Percentiles rank a stretch among this genome's conserved stretches.
Evolutionary conservation across 2,888 invertebrate genomes (phyloP).

Genomic region (Lasioglossum leucozonium): DNA sequence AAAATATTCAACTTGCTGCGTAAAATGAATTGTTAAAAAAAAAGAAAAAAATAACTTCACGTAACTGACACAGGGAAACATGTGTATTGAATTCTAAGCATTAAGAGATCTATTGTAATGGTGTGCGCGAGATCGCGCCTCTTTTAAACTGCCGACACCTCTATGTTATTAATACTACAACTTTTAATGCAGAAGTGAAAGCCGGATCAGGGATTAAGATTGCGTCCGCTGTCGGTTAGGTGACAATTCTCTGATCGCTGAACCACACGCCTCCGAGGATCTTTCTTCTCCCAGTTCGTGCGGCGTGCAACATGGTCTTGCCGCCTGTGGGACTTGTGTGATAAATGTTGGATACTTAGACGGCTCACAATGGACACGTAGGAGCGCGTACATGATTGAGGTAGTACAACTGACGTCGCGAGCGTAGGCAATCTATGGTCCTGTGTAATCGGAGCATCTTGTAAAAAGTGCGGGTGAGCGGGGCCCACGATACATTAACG

Average conservation of each 20-base stretch:
- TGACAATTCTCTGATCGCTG: neutral
- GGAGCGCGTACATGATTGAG: neutral
- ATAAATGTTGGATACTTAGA: neutral
- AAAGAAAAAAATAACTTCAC: too few relatives aligned
- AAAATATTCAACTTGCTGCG: neutral
- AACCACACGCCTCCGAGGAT: neutral
- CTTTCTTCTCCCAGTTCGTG: neutral
- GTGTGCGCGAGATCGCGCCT: neutral
- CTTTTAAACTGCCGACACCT: neutral
- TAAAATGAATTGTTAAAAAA: neutral
- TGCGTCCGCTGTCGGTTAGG: neutral
- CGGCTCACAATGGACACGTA: conserved; percentile 1
- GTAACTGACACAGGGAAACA: too few relatives aligned
- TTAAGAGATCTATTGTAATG: neutral
- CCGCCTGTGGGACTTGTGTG: neutral
- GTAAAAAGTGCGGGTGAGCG: neutral
- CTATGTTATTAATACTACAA: neutral
- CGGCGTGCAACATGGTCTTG: neutral
- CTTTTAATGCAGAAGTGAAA: neutral
- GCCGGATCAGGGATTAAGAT: neutral
- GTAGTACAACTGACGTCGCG: neutral
- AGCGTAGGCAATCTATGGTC: neutral
- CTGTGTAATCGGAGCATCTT: neutral
- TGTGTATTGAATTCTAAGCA: too few relatives aligned
- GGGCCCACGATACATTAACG: neutral